phyloP scores from a whole-genome alignment of 2,113 vertebrate species.

The Orcinus orca region DNA sequence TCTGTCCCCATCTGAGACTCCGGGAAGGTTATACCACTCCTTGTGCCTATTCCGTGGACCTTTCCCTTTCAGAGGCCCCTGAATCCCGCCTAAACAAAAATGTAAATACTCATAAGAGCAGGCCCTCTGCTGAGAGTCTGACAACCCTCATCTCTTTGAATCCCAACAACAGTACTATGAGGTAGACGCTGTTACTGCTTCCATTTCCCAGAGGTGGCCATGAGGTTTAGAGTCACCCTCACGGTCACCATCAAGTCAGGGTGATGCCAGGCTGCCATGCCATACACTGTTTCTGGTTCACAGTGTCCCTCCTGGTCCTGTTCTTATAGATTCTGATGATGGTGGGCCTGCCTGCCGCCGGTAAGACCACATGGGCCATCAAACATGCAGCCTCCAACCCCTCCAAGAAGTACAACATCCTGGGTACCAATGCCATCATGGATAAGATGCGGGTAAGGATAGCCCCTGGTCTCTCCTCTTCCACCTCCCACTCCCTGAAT shows the following conservation, averaged over 20 bases:
- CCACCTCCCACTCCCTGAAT: background rate
- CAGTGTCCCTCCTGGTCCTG: background rate
- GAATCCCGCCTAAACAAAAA: background rate
- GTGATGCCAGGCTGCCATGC: background rate
- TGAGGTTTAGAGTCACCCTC: background rate
- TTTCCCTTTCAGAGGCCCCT: background rate
- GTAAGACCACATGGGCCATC: constrained; percentile 93
- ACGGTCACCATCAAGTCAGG: background rate
- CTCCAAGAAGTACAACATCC: constrained; percentile 93
- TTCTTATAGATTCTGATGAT: constrained; percentile 91
- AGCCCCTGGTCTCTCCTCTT: background rate
- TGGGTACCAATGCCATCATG: constrained; percentile 96
- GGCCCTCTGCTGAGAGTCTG: background rate
- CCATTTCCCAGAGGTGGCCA: background rate
- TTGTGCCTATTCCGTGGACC: background rate
- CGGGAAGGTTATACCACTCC: background rate
- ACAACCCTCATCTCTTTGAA: background rate
- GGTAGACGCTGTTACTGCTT: background rate
- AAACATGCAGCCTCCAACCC: constrained; percentile 89
- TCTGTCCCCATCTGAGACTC: background rate
- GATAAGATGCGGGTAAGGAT: constrained; percentile 93
- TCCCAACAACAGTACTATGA: background rate
- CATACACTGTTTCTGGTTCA: background rate
- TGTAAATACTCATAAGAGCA: background rate
- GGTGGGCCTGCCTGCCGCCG: constrained; percentile 92